Conservation (phyloP, 2,888 invertebrate genomes). For the Siphlonurus alternatus region DNA sequence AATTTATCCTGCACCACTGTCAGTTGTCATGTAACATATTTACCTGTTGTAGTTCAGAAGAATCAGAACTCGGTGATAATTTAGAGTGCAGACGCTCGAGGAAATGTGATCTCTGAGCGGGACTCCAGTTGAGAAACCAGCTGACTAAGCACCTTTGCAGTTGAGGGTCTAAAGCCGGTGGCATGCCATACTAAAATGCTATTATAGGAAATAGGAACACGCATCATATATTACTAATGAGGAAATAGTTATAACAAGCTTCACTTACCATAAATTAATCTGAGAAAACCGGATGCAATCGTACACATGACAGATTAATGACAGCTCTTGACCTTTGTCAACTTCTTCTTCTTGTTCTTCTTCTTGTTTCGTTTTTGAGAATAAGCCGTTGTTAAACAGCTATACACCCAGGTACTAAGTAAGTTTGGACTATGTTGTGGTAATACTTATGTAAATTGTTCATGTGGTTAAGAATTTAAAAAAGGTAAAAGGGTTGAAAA, state of each 20-base stretch:
- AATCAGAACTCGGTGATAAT: background rate
- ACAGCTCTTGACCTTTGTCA: background rate
- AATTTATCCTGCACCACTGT: no score
- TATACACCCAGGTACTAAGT: no score
- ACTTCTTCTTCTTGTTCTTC: background rate
- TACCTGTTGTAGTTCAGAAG: no score
- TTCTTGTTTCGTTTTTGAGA: no score
- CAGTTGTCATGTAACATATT: no score
- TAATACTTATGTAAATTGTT: no score
- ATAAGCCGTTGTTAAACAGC: no score
- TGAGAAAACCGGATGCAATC: background rate
- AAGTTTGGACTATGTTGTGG: no score
- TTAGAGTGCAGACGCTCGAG: background rate
- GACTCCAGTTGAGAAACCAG: background rate
- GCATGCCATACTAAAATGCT: background rate
- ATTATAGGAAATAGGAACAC: background rate
- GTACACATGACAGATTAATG: background rate
- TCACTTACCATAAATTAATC: background rate
- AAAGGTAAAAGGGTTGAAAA: no score
- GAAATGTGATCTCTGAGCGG: background rate
- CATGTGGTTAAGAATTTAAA: no score
- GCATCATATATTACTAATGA: background rate
- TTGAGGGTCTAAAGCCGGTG: background rate
- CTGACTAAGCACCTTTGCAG: constrained; percentile 1
- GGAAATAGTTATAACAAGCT: background rate